Evolutionary conservation across 2,113 vertebrate species (phyloP).

Genomic region (Saguinus imperator): DNA sequence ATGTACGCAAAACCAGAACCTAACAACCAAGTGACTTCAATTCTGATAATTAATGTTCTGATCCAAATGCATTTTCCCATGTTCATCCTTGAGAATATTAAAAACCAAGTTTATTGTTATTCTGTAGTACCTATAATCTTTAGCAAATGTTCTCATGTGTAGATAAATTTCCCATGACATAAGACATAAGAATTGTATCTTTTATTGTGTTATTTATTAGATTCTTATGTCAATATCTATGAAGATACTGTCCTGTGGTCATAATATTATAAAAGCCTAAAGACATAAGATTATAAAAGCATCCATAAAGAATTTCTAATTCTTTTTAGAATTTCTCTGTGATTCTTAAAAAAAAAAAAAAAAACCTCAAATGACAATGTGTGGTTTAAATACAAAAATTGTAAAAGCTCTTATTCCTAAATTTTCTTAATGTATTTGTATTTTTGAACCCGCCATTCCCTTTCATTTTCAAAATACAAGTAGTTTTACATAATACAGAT

Average conservation of each 20-base stretch:
- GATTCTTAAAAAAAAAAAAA: background rate
- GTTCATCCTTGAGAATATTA: conserved; percentile 12
- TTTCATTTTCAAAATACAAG: conserved; percentile 7
- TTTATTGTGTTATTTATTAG: background rate
- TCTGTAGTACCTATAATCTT: conserved; percentile 16
- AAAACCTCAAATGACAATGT: background rate
- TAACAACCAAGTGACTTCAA: conserved; percentile 50
- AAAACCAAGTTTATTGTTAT: background rate
- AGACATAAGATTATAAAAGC: background rate
- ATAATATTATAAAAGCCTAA: background rate
- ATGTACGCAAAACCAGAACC: conserved; percentile 28
- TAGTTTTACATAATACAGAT: background rate
- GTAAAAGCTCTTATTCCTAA: background rate
- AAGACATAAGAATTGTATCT: background rate
- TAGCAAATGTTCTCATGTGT: background rate
- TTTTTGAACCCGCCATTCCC: background rate
- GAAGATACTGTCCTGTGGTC: background rate
- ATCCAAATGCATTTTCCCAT: conserved; percentile 16
- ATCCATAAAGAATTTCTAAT: background rate
- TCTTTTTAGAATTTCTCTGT: background rate
- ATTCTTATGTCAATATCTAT: background rate
- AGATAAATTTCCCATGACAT: background rate
- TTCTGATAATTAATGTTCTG: conserved; percentile 44
- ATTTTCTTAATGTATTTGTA: background rate
- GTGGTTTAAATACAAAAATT: background rate